Base-by-base conservation (phyloP, 2,888 invertebrate genomes). In the Xanthia icteritia region DNA sequence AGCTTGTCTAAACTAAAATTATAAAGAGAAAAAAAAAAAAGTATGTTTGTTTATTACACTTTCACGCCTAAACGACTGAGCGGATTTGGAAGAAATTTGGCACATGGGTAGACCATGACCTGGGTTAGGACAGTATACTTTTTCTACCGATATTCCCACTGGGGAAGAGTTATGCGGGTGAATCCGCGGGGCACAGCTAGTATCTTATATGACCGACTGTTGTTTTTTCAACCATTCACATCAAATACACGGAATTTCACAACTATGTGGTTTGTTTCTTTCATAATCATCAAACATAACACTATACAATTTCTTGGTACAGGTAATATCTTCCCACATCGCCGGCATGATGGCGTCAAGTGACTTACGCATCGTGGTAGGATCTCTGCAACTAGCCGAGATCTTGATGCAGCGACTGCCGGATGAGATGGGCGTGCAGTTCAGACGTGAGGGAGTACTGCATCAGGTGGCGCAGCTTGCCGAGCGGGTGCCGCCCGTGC, bases 341-440 rank as follows among this genome's bases (percentile, higher is more conserved):
- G 99, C 99, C 51, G 99, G 99, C 78, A 99, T 99, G 99, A 98
- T 99, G 97, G 99, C 99, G 1, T 99, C 99, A 8, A 98, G 98
- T 93, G 99, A 99, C 97, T 97, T 99, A 83, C 98, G 99, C 91
- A 99, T 99, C 92, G 99, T 99, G 64, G 99, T 99, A 69, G 99
- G 99, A 73, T 99, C 99, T 63, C 97, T 99, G 72, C 99, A 99
- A 96, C 98, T 99, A 97, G 99, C 99, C 9, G 99, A 99, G 94
- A 99, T 99, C 89, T 96, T 99, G 82, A 99, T 99, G 99, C 98
- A 99, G 94, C 99, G 99, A 91, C 96, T 99, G 89, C 99, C 99
- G 0, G 98, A 99, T 85, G 98, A 99, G 77, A 99, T 99, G 97
- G 98, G 98, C 69, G 98, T 99, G 79, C 99, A 99, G 97, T 99